A percentile compares a stretch with the other conserved stretches of the same genome.
Conservation (phyloP, 2,113 vertebrate species). For the Synchiropus splendidus region DNA sequence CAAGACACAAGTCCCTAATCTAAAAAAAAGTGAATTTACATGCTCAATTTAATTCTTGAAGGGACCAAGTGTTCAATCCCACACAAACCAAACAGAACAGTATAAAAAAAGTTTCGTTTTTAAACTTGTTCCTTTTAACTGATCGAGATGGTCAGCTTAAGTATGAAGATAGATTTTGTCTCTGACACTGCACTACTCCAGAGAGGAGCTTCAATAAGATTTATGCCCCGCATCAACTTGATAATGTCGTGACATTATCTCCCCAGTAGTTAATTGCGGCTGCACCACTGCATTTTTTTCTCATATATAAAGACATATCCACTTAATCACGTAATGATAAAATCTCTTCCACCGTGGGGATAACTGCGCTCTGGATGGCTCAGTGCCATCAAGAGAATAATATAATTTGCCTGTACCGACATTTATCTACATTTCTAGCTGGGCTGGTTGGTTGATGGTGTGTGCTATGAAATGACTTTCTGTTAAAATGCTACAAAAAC, state of each 20-base stretch:
- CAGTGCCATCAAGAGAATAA: slow-evolving; percentile 12
- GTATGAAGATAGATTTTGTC: slow-evolving; percentile 1
- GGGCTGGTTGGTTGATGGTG: slow-evolving; percentile 3
- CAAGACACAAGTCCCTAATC: too few species aligned
- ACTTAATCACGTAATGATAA: slow-evolving; percentile 27
- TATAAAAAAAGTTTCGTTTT: too few species aligned
- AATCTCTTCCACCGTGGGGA: slow-evolving; percentile 13
- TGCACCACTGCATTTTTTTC: slow-evolving; percentile 13
- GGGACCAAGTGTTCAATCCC: too few species aligned
- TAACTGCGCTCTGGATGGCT: slow-evolving; percentile 6
- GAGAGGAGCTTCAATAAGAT: slow-evolving; percentile 6
- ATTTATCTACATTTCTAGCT: slow-evolving; percentile 12
- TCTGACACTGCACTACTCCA: background rate
- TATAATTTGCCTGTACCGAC: slow-evolving; percentile 5
- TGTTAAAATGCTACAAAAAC: background rate
- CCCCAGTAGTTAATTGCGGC: slow-evolving; percentile 17
- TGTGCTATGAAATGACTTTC: slow-evolving; percentile 3
- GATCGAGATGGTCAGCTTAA: background rate
- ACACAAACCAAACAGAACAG: too few species aligned
- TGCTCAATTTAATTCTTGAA: too few species aligned
- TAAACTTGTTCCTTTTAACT: background rate
- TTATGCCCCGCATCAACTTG: slow-evolving; percentile 1
- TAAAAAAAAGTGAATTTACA: too few species aligned
- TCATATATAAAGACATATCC: slow-evolving; percentile 17
- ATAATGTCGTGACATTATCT: slow-evolving; percentile 22